These are phyloP conservation scores for Lysandra bellargus DNA, from an alignment of 2,888 invertebrate genomes.

Conservation along the genomic window DNA sequence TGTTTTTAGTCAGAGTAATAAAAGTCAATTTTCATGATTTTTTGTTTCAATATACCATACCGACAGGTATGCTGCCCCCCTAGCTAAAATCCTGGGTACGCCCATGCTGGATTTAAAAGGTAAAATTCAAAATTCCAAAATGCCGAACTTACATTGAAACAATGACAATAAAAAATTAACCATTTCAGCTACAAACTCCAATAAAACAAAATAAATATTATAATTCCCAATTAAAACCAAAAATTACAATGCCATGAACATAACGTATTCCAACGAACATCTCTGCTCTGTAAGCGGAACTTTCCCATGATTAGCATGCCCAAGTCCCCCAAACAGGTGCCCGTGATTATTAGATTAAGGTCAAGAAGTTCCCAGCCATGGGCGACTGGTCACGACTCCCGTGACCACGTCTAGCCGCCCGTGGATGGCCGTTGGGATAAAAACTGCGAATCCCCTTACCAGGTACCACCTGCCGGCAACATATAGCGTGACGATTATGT, in stretches of 20 bases:
- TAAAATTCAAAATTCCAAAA: no score
- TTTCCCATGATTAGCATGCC: slow-evolving; percentile 77
- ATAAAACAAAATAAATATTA: neutral
- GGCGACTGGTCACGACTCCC: slow-evolving; percentile 58
- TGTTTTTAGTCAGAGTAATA: no score
- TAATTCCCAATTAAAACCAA: neutral
- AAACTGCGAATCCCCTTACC: slow-evolving; percentile 29
- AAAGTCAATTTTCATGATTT: no score
- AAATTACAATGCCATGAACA: neutral
- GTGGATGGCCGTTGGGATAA: slow-evolving; percentile 64
- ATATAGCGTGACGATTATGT: neutral
- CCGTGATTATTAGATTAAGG: slow-evolving; percentile 71
- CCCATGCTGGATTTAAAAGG: no score
- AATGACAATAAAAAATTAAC: neutral
- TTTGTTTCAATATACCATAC: no score
- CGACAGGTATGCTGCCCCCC: no score
- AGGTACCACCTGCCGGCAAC: neutral
- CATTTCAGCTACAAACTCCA: neutral
- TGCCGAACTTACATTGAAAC: neutral
- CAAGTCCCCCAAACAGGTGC: slow-evolving; percentile 68
- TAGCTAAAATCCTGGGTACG: no score
- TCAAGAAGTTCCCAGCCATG: slow-evolving; percentile 74
- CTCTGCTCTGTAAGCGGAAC: slow-evolving; percentile 35
- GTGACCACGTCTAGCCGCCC: slow-evolving; percentile 50
- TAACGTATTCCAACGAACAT: slow-evolving; percentile 25